These are phyloP conservation scores for Osmerus eperlanus DNA, from an alignment of 2,113 vertebrate genomes.

Conservation along the genomic window DNA sequence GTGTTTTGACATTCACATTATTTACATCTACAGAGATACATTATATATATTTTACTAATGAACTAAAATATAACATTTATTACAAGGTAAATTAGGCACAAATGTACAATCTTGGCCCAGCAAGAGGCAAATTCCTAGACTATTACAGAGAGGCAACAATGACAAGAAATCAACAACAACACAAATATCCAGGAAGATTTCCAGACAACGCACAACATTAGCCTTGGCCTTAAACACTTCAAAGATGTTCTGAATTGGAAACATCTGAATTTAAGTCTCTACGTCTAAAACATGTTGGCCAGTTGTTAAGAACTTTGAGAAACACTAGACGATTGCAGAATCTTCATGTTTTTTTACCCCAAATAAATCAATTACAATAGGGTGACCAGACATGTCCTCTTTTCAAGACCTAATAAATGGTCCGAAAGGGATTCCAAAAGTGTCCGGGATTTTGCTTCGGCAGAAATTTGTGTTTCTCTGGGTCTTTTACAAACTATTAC, in stretches of 20 bases:
- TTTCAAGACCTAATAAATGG: too few species aligned
- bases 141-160: background rate
- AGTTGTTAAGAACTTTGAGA: background rate
- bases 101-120: background rate
- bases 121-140: background rate
- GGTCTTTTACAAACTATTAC: too few species aligned
- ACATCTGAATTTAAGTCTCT: slow-evolving; percentile 2
- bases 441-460: too few species aligned
- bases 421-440: too few species aligned
- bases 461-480: too few species aligned
- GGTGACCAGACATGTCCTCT: too few species aligned
- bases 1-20: too few species aligned
- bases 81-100: background rate
- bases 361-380: background rate
- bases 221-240: slow-evolving; percentile 6
- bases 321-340: background rate
- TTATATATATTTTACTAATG: too few species aligned
- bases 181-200: background rate
- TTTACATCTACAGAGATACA: too few species aligned
- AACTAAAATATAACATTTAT: background rate
- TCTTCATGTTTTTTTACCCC: background rate
- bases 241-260: slow-evolving; percentile 10
- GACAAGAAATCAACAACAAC: background rate
- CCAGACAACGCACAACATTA: background rate
- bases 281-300: background rate